Evolutionary conservation across 1,140 invertebrate species (phyloP).

Genomic region (Scaptomyza montana): DNA sequence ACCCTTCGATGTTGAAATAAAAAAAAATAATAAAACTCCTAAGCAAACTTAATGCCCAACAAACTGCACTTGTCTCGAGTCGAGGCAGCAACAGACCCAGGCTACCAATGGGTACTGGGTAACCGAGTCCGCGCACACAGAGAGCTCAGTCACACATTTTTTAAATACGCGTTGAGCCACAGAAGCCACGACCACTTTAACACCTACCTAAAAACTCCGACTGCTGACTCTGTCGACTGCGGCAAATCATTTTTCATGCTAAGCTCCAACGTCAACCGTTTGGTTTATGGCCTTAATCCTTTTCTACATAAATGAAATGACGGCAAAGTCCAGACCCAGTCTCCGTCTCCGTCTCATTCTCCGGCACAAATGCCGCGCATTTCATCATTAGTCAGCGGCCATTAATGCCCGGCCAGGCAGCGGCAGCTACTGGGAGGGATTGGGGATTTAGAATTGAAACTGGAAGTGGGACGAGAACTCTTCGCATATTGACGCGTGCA

Average conservation of each 20-base stretch:
- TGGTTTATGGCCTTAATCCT: slow-evolving; percentile 82
- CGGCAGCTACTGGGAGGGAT: slow-evolving; percentile 27
- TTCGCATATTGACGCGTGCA: slow-evolving; percentile 58
- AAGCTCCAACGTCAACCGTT: slow-evolving; percentile 80
- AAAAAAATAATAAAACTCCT: background rate
- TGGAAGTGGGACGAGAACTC: slow-evolving; percentile 29
- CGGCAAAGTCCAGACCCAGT: slow-evolving; percentile 25
- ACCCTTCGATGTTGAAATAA: slow-evolving; percentile 18
- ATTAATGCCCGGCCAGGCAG: slow-evolving; percentile 68
- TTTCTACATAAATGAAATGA: slow-evolving; percentile 79
- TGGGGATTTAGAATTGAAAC: slow-evolving; percentile 43
- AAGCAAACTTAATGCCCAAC: slow-evolving; percentile 26
- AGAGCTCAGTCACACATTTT: slow-evolving; percentile 45
- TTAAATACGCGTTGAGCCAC: slow-evolving; percentile 42
- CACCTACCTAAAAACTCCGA: slow-evolving; percentile 63
- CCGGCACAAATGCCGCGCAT: slow-evolving; percentile 71
- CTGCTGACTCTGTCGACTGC: slow-evolving; percentile 33
- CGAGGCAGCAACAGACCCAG: background rate
- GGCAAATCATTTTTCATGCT: slow-evolving; percentile 80
- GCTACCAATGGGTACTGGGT: background rate
- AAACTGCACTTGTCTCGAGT: slow-evolving; percentile 46
- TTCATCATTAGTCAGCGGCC: slow-evolving; percentile 80
- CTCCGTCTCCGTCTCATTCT: slow-evolving; percentile 26
- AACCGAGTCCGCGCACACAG: background rate
- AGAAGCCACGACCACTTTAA: slow-evolving; percentile 71